These are phyloP conservation scores for Stigmatopora argus DNA, from an alignment of 2,113 vertebrate genomes.

Conservation along the genomic window DNA sequence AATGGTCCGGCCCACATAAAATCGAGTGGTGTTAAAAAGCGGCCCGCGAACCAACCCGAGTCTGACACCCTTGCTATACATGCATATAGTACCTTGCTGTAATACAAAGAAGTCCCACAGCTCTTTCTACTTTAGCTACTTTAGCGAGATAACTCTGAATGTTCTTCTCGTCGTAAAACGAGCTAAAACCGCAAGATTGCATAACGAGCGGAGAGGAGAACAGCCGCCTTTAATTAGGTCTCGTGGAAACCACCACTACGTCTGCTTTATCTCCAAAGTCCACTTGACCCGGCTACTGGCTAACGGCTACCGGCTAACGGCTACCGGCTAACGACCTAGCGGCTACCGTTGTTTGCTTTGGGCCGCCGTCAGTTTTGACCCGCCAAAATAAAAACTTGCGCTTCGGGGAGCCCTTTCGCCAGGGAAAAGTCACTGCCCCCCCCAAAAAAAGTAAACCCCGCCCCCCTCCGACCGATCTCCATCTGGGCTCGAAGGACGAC, in stretches of 20 bases:
- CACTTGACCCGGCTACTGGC: conserved; percentile 5
- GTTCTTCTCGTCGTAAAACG: neutral
- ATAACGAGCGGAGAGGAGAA: neutral
- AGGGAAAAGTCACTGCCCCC: conserved; percentile 53
- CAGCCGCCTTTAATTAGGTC: neutral
- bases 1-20: too few species aligned
- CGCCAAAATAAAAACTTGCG: conserved; percentile 6
- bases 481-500: conserved; percentile 52
- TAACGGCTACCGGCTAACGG: too few species aligned
- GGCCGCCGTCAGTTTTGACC: conserved; percentile 31
- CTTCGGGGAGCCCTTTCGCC: conserved; percentile 38
- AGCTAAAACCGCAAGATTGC: neutral
- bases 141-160: neutral
- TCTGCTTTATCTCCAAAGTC: neutral
- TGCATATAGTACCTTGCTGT: too few species aligned
- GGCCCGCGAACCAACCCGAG: too few species aligned
- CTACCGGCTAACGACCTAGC: too few species aligned
- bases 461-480: conserved; percentile 53
- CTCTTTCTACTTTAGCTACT: neutral
- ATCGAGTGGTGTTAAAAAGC: too few species aligned
- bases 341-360: too few species aligned
- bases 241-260: neutral
- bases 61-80: too few species aligned
- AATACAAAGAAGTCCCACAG: too few species aligned
- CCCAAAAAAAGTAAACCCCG: neutral